phyloP scores from a whole-genome alignment of 2,797 vertebrate genomes.

The Sorex maritimensis region DNA sequence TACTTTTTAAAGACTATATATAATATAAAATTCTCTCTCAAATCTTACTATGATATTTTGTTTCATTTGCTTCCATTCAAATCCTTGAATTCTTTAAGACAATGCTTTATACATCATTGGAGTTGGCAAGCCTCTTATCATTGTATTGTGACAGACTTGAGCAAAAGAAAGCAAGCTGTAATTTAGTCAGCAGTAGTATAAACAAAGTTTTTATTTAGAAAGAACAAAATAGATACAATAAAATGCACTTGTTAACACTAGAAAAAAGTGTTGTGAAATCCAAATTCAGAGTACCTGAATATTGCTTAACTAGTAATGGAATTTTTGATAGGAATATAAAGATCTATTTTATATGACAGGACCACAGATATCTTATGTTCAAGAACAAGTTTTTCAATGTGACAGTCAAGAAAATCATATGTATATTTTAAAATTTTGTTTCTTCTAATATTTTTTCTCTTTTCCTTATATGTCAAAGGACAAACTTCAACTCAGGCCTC shows the following conservation, averaged over 20 bases:
- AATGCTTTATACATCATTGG: not conserved
- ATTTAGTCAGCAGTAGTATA: constrained; percentile 65
- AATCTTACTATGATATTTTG: constrained; percentile 22
- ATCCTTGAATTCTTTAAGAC: constrained; percentile 42
- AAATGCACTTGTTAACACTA: constrained; percentile 66
- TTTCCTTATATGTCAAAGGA: constrained; percentile 39
- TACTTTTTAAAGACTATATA: constrained; percentile 17
- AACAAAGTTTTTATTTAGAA: constrained; percentile 75
- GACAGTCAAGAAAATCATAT: constrained; percentile 3
- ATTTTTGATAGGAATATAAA: not conserved
- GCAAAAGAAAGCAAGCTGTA: constrained; percentile 68
- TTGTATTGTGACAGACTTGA: constrained; percentile 51
- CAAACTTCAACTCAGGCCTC: constrained; percentile 52
- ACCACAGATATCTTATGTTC: constrained; percentile 27
- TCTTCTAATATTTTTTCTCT: constrained; percentile 19
- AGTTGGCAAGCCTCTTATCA: constrained; percentile 41
- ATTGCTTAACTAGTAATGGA: constrained; percentile 10
- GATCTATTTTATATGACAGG: not conserved
- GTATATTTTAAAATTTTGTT: not conserved
- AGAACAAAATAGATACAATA: constrained; percentile 41
- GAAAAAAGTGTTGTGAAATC: not conserved
- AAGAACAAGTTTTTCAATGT: constrained; percentile 38
- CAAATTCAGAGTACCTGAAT: constrained; percentile 55
- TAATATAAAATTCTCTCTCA: constrained; percentile 39
- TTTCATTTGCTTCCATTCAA: constrained; percentile 26